Percentiles rank a stretch among this genome's conserved stretches.
Evolutionary conservation across 1,140 invertebrate genomes (phyloP).

Genomic region (Orius insidiosus): DNA sequence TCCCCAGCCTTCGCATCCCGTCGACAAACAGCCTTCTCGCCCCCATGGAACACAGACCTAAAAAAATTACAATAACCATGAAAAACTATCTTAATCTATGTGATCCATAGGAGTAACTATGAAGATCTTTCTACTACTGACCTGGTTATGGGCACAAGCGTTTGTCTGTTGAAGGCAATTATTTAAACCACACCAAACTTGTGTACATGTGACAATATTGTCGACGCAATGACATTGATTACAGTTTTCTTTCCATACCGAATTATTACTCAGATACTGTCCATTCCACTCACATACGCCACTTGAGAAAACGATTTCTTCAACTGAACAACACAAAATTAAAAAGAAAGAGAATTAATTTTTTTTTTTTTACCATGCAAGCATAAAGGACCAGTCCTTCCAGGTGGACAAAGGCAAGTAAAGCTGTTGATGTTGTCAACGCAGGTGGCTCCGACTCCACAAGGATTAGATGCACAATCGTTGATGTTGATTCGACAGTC

Average conservation of each 20-base stretch:
- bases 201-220: slow-evolving; percentile 57
- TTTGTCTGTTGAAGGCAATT: slow-evolving; percentile 45
- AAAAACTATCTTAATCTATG: not conserved
- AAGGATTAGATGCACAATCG: slow-evolving; percentile 62
- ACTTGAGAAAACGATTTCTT: slow-evolving; percentile 24
- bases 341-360: not conserved
- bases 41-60: slow-evolving; percentile 60
- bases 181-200: slow-evolving; percentile 67
- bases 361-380: slow-evolving; percentile 31
- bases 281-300: slow-evolving; percentile 38
- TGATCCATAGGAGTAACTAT: not conserved
- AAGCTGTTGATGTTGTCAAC: slow-evolving; percentile 56
- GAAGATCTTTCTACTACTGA: slow-evolving; percentile 14
- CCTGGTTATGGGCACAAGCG: slow-evolving; percentile 36
- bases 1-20: slow-evolving; percentile 58
- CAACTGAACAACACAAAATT: slow-evolving; percentile 22
- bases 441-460: slow-evolving; percentile 68
- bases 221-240: slow-evolving; percentile 64
- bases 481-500: slow-evolving; percentile 60
- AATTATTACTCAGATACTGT: slow-evolving; percentile 36
- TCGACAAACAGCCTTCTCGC: slow-evolving; percentile 54
- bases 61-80: slow-evolving; percentile 10
- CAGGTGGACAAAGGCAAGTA: slow-evolving; percentile 62
- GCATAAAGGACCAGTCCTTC: slow-evolving; percentile 51
- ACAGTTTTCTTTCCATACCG: slow-evolving; percentile 59